Percentiles rank a stretch among this genome's conserved stretches.
These are phyloP conservation scores for Microcebus ravelobensis DNA, from an alignment of 2,113 vertebrate genomes.

Conservation along the genomic window DNA sequence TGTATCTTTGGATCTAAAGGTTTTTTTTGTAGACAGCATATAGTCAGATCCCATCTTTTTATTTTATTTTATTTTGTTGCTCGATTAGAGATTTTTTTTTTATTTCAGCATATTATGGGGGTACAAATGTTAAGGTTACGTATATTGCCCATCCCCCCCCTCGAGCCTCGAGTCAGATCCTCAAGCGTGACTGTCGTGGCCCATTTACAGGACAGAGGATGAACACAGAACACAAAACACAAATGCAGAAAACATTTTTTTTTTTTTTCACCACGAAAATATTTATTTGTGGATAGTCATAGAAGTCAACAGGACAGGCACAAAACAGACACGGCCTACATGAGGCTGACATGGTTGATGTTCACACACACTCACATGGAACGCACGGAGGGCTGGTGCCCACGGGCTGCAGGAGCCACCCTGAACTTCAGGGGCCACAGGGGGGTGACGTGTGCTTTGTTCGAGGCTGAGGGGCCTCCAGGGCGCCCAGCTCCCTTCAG, in stretches of 20 bases:
- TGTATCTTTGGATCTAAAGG: not conserved
- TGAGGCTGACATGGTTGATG: not conserved
- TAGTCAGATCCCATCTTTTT: not conserved
- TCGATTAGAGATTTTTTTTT: no score
- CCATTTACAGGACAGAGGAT: no score
- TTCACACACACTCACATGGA: not conserved
- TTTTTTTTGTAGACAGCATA: not conserved
- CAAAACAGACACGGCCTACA: not conserved
- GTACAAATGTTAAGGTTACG: no score
- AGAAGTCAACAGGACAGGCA: not conserved
- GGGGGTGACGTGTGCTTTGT: not conserved
- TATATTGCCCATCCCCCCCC: no score
- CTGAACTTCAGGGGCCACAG: not conserved
- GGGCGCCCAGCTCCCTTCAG: accelerated
- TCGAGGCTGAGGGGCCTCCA: not conserved
- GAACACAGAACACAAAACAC: no score
- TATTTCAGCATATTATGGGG: no score
- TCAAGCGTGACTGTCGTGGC: no score
- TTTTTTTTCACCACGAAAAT: conserved; percentile 42
- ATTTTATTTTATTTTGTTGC: no score
- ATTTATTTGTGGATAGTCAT: conserved; percentile 54
- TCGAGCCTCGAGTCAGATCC: no score
- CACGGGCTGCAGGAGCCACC: accelerated
- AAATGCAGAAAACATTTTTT: no score
- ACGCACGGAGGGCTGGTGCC: not conserved